These are phyloP conservation scores for Zootermopsis nevadensis DNA, from an alignment of 2,888 invertebrate species.

Conservation along the genomic window DNA sequence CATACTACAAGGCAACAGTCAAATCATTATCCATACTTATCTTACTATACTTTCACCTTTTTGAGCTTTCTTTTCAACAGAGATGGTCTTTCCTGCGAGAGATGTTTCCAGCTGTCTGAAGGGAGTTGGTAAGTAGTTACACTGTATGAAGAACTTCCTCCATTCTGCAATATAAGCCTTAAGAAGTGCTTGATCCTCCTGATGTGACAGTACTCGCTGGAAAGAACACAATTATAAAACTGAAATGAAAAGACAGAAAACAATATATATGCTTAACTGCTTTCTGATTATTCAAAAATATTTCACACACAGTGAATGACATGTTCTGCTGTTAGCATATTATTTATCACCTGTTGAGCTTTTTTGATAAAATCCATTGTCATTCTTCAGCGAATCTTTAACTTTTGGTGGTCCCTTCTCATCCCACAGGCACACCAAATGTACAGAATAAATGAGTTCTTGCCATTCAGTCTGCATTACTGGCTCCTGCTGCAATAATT, in stretches of 20 bases:
- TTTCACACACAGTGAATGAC: constrained; percentile 14
- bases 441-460: constrained; percentile 95
- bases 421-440: constrained; percentile 97
- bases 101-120: constrained; percentile 93
- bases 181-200: constrained; percentile 94
- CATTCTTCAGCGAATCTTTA: constrained; percentile 87
- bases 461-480: constrained; percentile 98
- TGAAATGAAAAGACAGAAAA: too few species aligned
- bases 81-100: constrained; percentile 76
- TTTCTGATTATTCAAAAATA: too few species aligned
- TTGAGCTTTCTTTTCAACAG: constrained; percentile 67
- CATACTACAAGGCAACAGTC: not conserved
- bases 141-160: constrained; percentile 98
- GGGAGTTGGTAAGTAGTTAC: constrained; percentile 95
- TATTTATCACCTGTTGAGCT: constrained; percentile 76
- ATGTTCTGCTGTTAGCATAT: too few species aligned
- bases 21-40: constrained; percentile 64
- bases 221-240: constrained; percentile 45
- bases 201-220: constrained; percentile 84
- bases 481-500: constrained; percentile 92
- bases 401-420: constrained; percentile 93
- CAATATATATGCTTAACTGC: too few species aligned
- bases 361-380: constrained; percentile 92
- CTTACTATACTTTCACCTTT: constrained; percentile 92
- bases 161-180: constrained; percentile 98